Evolutionary conservation across 2,797 vertebrate species (phyloP), one percentile per base, ranked within the genome.

Genomic region (Hirundo rustica): DNA sequence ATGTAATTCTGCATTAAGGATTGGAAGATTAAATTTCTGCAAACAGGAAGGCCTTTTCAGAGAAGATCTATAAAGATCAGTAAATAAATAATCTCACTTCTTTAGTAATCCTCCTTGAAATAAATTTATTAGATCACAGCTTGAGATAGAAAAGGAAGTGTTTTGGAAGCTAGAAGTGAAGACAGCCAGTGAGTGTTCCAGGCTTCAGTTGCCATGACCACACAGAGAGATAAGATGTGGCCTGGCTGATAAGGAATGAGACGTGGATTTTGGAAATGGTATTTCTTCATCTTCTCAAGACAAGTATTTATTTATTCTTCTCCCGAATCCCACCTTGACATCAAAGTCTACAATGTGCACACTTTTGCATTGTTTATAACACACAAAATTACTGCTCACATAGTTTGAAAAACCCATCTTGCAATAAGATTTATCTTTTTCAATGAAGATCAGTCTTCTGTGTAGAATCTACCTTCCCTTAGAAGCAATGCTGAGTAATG

Each of bases 101-200:
- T 93, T 90, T 36, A 73, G 83, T 89, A 90, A 65, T 79, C 66
- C 27, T 65, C 16, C 71, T 84, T 88, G 51, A 86, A 88, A 86
- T 30, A 34, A 83, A 72, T 66, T 78, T 34, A 22, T 82, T 13
- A 1, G 74, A 76, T 93, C 74, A 73, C 58, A 93, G 30, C 34
- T 78, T 82, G 80, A 90, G 66, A 78, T 70, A 81, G 85, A 66
- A 84, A 67, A 83, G 34, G 72, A 91, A 89, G 26, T 72, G 61
- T 78, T 96, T 61, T 89, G 82, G 70, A 88, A 73, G 44, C 53
- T 70, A 16, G 26, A 76, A 79, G n/a, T 53, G 38, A 76, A 92
- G 64, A 11, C 34, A 89, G 73, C 71, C 80, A 88, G 36, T 36
- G 27, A 71, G 30, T 66, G 55, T 72, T 82, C 29, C 67, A 82